Base-by-base conservation (phyloP, 2,113 vertebrate genomes). In the Lamprotornis superbus region DNA sequence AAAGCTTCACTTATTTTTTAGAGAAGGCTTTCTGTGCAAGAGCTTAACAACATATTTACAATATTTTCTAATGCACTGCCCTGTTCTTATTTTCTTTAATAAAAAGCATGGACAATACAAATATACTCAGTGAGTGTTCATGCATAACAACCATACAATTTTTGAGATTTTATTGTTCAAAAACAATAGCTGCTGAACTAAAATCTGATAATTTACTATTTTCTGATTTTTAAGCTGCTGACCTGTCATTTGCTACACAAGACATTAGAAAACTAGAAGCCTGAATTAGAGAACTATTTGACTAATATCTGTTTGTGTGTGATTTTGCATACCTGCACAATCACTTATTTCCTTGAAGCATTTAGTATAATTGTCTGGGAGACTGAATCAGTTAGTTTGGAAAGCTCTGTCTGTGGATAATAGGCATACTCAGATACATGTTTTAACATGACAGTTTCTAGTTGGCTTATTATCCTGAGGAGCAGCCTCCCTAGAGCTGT, bases 371-470 rank as follows among this genome's bases (percentile, higher is more conserved):
- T 75, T 44, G 11, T 50, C 23, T 39, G 42, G 42, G 47, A 31
- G 21, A 59, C 18, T 33, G 40, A 80, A 82, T 61, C 13, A 37
- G 30, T 31, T 86, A 39, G 10, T 79, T 90, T 2, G 3, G 52
- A 81, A 95, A 95, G 40, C 35, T 90, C 56, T 89, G 40, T 70
- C 71, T 91, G 68, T 85, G 71, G 31, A 73, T 94, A 93, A 91
- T 68, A 71, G 23, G 31, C 75, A 53, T 94, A 81, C 77, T 90
- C 83, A 92, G 80, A 50, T 73, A 81, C 70, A 50, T 42, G 53
- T 95, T 97, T 96, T 89, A 97, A 97, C 61, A 46, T 7, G 68
- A 79, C 93, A 39, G 28, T 70, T 97, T 86, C 68, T 93, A 59
- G 35, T 16, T 39, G 60, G 75, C 47, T 89, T 87, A 73, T 87